Percentiles rank a stretch among this genome's conserved stretches.
phyloP scores from a whole-genome alignment of 2,797 vertebrate species.

The Pseudopleuronectes americanus region DNA sequence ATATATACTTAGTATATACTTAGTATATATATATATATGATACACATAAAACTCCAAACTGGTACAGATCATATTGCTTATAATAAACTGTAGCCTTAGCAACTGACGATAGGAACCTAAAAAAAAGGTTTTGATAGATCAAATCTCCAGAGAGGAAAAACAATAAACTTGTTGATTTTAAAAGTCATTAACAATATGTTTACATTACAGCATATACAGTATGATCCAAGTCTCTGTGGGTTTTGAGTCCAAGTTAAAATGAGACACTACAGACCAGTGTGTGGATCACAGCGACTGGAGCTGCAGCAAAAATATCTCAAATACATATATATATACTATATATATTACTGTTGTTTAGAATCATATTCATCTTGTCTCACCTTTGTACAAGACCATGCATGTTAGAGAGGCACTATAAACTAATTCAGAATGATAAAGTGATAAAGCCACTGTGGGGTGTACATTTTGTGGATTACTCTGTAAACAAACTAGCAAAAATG shows the following conservation, averaged over 20 bases:
- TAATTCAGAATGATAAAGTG: background rate
- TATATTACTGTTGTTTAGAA: background rate
- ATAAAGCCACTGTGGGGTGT: too few relatives aligned
- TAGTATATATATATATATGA: too few relatives aligned
- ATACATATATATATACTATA: background rate
- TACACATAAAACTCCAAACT: too few relatives aligned
- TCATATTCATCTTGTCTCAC: background rate
- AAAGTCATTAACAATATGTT: background rate
- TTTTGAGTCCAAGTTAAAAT: background rate
- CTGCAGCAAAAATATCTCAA: background rate
- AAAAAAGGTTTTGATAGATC: too few relatives aligned
- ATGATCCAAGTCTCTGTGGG: background rate
- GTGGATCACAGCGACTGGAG: background rate
- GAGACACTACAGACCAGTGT: background rate
- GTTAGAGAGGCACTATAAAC: background rate
- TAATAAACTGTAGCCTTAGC: constrained; percentile 1
- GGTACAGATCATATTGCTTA: constrained; percentile 4
- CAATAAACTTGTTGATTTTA: background rate
- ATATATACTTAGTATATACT: too few relatives aligned
- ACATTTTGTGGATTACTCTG: too few relatives aligned
- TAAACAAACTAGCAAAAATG: background rate
- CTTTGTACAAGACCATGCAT: background rate
- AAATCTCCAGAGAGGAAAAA: background rate
- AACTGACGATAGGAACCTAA: too few relatives aligned
- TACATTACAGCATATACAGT: background rate